phyloP scores from a whole-genome alignment of 37 sponge, comb jelly and placozoan genomes.

The Aphrocallistes beatrix region DNA sequence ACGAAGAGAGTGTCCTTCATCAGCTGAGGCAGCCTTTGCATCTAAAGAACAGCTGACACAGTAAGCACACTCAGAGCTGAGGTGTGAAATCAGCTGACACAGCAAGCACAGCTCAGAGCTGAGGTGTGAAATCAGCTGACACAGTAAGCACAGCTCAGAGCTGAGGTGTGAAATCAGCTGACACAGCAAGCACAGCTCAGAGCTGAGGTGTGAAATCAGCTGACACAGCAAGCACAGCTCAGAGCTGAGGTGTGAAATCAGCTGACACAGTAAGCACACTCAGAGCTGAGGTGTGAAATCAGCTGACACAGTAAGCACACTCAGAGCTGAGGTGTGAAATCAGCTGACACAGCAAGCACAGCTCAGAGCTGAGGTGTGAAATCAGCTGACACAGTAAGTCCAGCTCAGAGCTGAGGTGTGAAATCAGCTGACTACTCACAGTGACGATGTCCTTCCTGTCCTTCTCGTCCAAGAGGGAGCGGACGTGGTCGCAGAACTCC shows the following conservation, averaged over 20 bases:
- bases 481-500: neutral
- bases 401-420: neutral
- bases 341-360: neutral
- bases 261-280: neutral
- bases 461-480: neutral
- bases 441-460: neutral
- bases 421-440: neutral
- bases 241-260: neutral
- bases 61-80: neutral
- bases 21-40: neutral
- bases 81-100: neutral
- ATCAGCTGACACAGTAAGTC: neutral
- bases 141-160: neutral
- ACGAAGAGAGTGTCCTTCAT: neutral
- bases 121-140: neutral
- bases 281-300: neutral
- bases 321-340: neutral
- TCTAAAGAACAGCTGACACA: neutral
- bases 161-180: neutral
- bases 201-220: neutral
- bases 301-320: neutral
- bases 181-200: neutral
- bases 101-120: neutral
- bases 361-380: neutral
- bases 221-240: neutral